Conservation (phyloP, 2,113 vertebrate genomes). For the Notarius quadriscutis region DNA sequence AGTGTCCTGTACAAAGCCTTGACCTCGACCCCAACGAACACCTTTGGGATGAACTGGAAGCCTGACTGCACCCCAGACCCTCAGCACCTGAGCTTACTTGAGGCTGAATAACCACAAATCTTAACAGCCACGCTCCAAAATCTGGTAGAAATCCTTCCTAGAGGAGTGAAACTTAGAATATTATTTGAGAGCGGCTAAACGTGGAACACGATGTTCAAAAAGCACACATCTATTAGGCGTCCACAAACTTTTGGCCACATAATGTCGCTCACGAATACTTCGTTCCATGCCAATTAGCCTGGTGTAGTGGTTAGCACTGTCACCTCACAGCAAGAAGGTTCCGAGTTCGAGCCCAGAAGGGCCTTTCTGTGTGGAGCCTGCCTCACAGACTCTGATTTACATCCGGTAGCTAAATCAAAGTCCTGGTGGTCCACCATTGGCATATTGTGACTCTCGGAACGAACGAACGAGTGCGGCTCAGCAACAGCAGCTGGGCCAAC, state of each 20-base stretch:
- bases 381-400: background rate
- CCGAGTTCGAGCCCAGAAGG: no score
- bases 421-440: background rate
- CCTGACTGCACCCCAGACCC: background rate
- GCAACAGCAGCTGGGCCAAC: background rate
- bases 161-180: background rate
- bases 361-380: no score
- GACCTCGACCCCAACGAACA: no score
- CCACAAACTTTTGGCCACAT: background rate
- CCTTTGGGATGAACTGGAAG: no score
- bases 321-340: no score
- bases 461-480: no score
- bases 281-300: background rate
- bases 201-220: background rate
- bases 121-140: background rate
- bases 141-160: background rate
- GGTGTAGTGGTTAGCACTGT: no score
- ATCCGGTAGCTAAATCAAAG: background rate
- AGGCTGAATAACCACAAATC: background rate
- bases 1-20: background rate
- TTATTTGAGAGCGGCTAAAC: background rate
- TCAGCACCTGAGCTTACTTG: background rate
- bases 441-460: background rate
- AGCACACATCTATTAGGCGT: background rate
- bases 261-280: background rate